These are phyloP conservation scores for Leptatherina wallacei DNA, from an alignment of 2,797 vertebrate species.

Conservation along the genomic window DNA sequence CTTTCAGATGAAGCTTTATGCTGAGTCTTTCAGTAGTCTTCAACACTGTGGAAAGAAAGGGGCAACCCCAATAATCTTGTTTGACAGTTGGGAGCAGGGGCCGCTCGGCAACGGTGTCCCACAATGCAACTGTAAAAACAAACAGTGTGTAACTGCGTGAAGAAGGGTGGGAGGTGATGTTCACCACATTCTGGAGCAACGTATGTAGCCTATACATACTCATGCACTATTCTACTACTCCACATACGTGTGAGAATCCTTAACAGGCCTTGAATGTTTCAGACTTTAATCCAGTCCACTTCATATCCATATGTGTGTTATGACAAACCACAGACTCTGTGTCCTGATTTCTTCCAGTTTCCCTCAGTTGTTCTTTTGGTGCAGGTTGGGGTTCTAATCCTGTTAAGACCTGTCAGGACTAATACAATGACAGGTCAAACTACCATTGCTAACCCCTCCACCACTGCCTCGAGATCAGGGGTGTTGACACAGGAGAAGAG, in stretches of 20 bases:
- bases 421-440: constrained; percentile 70
- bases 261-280: constrained; percentile 47
- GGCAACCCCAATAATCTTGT: constrained; percentile 73
- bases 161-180: constrained; percentile 52
- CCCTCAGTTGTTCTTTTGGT: constrained; percentile 45
- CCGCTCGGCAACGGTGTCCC: constrained; percentile 66
- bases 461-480: constrained; percentile 36
- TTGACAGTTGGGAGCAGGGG: constrained; percentile 76
- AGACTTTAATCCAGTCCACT: constrained; percentile 55
- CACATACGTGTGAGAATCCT: constrained; percentile 30
- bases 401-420: constrained; percentile 82
- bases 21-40: constrained; percentile 30
- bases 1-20: constrained; percentile 40
- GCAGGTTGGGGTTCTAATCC: constrained; percentile 78
- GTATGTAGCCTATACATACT: constrained; percentile 32
- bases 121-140: constrained; percentile 83
- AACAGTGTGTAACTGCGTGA: constrained; percentile 73
- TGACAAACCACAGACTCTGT: constrained; percentile 57
- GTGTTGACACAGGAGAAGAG: constrained; percentile 64
- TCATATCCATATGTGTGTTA: constrained; percentile 47
- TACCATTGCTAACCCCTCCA: constrained; percentile 24
- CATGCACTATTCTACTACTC: constrained; percentile 4
- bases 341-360: constrained; percentile 40
- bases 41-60: constrained; percentile 33
- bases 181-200: constrained; percentile 55